Conservation (phyloP, 2,113 vertebrate genomes). For the Chelonoidis abingdonii region DNA sequence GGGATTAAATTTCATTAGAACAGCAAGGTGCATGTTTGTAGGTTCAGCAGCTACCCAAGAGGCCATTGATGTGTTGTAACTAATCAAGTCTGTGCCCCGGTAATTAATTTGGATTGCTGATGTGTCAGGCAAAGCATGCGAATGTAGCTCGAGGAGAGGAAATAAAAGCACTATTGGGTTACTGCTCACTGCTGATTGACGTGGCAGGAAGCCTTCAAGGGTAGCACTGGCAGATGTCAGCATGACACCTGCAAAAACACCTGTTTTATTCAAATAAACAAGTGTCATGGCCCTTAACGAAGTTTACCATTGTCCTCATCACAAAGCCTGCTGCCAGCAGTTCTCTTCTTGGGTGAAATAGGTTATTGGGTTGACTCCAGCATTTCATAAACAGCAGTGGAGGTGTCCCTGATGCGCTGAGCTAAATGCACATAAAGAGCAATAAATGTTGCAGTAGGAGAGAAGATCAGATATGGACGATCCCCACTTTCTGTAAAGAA, state of each 20-base stretch:
- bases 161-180: neutral
- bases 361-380: neutral
- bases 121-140: neutral
- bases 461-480: neutral
- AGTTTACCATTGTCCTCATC: neutral
- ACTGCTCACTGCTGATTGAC: neutral
- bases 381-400: neutral
- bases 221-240: neutral
- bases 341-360: neutral
- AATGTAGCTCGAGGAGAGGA: conserved; percentile 16
- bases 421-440: neutral
- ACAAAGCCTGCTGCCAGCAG: conserved; percentile 5
- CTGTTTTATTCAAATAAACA: neutral
- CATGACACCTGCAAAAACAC: neutral
- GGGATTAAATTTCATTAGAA: neutral
- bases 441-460: neutral
- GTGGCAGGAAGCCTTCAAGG: neutral
- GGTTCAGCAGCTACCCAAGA: neutral
- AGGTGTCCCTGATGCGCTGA: neutral
- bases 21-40: accelerated
- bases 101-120: conserved; percentile 23
- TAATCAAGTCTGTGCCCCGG: neutral
- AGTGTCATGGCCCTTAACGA: neutral
- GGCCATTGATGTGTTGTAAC: neutral
- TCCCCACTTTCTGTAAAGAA: neutral